These are phyloP conservation scores for Anaspis maculata DNA, from an alignment of 2,888 invertebrate species.

Conservation along the genomic window DNA sequence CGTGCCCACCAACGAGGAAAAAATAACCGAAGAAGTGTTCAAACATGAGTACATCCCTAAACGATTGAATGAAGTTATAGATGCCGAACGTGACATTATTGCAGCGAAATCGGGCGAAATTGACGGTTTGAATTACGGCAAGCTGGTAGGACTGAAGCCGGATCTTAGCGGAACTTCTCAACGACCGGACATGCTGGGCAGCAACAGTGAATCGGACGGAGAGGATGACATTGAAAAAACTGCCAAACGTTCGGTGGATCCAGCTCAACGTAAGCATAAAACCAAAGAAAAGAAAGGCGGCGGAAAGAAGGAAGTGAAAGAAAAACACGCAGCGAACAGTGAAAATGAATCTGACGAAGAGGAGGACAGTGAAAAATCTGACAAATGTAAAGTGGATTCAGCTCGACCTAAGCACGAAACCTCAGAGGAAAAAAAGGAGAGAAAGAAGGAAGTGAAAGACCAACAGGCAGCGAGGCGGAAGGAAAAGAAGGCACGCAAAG, in stretches of 20 bases:
- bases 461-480: constrained; percentile 83
- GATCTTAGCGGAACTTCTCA: constrained; percentile 67
- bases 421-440: constrained; percentile 66
- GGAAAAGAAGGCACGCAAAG: constrained; percentile 85
- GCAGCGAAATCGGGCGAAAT: constrained; percentile 67
- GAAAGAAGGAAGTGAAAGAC: constrained; percentile 85
- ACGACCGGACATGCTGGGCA: constrained; percentile 57
- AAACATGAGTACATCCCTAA: constrained; percentile 91
- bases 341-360: constrained; percentile 44
- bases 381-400: no score
- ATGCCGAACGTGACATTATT: constrained; percentile 78
- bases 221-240: no score
- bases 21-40: constrained; percentile 70
- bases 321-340: constrained; percentile 29
- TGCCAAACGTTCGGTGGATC: no score
- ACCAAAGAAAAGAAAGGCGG: constrained; percentile 29
- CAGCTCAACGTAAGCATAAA: no score
- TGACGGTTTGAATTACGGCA: constrained; percentile 73
- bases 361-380: constrained; percentile 47
- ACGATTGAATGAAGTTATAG: constrained; percentile 78
- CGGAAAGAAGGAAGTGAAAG: constrained; percentile 28
- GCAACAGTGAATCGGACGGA: constrained; percentile 37
- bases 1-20: neutral
- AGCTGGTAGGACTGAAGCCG: constrained; percentile 74
- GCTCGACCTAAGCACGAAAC: constrained; percentile 73